Evolutionary conservation across 1,140 invertebrate genomes (phyloP).

Genomic region (Plodia interpunctella): DNA sequence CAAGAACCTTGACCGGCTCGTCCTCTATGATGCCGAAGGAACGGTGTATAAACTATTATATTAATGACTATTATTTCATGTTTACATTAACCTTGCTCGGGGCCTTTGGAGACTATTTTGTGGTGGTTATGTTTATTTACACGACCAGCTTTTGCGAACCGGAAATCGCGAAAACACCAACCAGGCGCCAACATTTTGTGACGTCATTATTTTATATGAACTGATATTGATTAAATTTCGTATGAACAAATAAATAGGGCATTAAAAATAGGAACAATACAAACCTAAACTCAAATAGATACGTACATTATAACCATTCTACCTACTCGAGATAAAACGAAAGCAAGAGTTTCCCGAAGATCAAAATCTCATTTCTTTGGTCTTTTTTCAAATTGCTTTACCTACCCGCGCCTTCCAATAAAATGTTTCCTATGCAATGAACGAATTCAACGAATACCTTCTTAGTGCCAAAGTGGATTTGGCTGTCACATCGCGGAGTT

Average conservation of each 20-base stretch:
- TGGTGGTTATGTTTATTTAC: neutral
- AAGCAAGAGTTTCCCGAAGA: too few species aligned
- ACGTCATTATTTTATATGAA: too few species aligned
- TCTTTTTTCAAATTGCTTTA: too few species aligned
- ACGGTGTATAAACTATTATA: neutral
- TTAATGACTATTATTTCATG: neutral
- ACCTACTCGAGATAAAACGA: too few species aligned
- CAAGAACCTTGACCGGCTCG: neutral
- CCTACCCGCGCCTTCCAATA: neutral
- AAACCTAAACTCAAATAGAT: too few species aligned
- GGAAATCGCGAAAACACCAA: too few species aligned
- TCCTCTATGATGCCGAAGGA: slow-evolving; percentile 1
- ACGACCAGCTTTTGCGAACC: neutral
- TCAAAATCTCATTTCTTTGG: too few species aligned
- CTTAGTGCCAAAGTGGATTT: slow-evolving; percentile 18
- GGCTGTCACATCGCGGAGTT: slow-evolving; percentile 12
- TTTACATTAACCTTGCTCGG: neutral
- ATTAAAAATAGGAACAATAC: too few species aligned
- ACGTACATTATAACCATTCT: too few species aligned
- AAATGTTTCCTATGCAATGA: neutral
- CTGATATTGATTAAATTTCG: too few species aligned
- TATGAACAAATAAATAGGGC: too few species aligned
- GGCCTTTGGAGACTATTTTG: neutral
- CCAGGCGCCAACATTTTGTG: too few species aligned
- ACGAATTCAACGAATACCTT: slow-evolving; percentile 3